Conservation (phyloP, 1,140 invertebrate genomes). For the Pentalonia nigronervosa region DNA sequence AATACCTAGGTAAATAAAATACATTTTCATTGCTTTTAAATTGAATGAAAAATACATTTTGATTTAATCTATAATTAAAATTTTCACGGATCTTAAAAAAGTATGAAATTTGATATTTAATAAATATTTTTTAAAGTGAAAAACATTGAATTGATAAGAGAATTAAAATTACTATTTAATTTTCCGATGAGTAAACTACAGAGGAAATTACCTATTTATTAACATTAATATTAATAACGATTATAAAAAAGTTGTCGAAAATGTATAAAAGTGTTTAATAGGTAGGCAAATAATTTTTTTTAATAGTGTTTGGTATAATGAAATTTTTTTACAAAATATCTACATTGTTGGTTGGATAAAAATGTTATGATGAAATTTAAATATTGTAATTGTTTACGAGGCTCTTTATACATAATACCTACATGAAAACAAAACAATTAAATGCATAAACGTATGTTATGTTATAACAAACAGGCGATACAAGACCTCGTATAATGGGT, state of each 20-base stretch:
- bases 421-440: background rate
- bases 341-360: background rate
- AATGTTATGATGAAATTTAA: background rate
- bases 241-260: background rate
- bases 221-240: background rate
- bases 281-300: background rate
- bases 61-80: too few species aligned
- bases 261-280: too few species aligned
- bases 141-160: background rate
- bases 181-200: background rate
- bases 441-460: background rate
- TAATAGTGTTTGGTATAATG: background rate
- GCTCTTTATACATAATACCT: background rate
- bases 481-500: background rate
- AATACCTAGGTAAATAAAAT: background rate
- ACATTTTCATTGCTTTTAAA: background rate
- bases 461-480: background rate
- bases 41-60: background rate
- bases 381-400: background rate
- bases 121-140: background rate
- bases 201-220: background rate
- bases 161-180: background rate
- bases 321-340: background rate
- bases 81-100: too few species aligned
- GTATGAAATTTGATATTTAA: background rate